Base-by-base conservation (phyloP, 1,140 invertebrate genomes). In the Parapsyche elsis region DNA sequence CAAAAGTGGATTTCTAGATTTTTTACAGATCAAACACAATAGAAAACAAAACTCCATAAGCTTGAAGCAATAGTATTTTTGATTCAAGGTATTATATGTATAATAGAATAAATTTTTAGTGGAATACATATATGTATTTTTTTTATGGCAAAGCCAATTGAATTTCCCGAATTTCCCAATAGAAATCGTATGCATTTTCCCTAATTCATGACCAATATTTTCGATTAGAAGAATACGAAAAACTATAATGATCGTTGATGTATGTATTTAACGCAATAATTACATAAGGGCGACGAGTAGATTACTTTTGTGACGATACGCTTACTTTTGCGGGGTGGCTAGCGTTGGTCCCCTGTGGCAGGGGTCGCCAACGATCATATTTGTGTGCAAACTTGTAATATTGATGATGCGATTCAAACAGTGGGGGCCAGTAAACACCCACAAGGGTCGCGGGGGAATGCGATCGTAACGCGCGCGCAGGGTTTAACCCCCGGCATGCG, bases 331-430 rank as follows among this genome's bases (percentile, higher is more conserved):
- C 71, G 19, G 71, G 71, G 71, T 26, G 71, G 5, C 49, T 2
- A 53, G 10, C 49, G 1, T 53, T 19, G 21, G 71, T 44, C 75
- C 75, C 75, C 23, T 14, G 23, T 38, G 57, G 23, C 75, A 77
- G 75, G 75, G 57, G 75, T 77, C 26, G 75, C 75, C 75, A 77
- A 77, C 79, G 76, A 78, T 78, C 61, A 78, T 78, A 78, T 81
- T 83, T 83, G 81, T 83, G 81, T 83, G 81, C 80, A 83, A 83
- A 83, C 81, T 83, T 80, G 81, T 79, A 78, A 81, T 76, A 80
- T 80, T 78, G 79, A 78, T 83, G 79, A 78, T 83, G 79, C 61
- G 79, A 79, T 80, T 46, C 73, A 77, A 80, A 81, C 73, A 30
- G n/a, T 67, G 21, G 71, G 44, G 77, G 77, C 21, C 24, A 14